Evolutionary conservation across 2,113 vertebrate genomes (phyloP).

Genomic region (Hippocampus abdominalis): DNA sequence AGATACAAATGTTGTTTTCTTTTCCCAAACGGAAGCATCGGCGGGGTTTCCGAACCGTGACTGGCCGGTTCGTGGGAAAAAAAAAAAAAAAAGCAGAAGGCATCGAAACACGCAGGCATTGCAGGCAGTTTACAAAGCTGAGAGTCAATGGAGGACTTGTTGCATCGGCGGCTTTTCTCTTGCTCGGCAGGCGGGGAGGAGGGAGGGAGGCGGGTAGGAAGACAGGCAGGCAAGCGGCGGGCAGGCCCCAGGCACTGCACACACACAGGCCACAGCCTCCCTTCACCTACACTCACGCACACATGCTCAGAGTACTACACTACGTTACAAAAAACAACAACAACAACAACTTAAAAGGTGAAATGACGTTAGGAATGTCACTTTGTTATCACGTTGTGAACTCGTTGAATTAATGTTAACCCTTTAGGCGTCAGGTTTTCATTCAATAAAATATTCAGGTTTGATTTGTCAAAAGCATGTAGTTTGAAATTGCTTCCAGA

Average conservation of each 20-base stretch:
- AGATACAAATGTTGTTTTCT: slow-evolving; percentile 12
- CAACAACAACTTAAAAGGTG: neutral
- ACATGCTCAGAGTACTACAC: neutral
- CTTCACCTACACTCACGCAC: slow-evolving; percentile 16
- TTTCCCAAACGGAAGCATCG: neutral
- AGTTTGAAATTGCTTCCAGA: too few species aligned
- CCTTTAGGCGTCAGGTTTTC: too few species aligned
- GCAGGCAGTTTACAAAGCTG: slow-evolving; percentile 78
- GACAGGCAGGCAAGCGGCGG: slow-evolving; percentile 38
- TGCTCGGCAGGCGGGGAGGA: slow-evolving; percentile 22
- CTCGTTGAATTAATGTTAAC: too few species aligned
- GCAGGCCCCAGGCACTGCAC: slow-evolving; percentile 46
- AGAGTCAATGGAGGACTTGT: slow-evolving; percentile 87
- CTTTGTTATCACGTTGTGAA: neutral
- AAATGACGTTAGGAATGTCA: neutral
- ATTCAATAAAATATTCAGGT: neutral
- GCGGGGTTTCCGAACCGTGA: neutral
- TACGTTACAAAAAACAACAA: neutral
- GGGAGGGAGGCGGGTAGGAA: slow-evolving; percentile 28
- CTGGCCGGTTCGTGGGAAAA: neutral
- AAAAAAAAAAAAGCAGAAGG: neutral
- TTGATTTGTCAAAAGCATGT: too few species aligned
- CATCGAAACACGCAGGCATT: slow-evolving; percentile 35
- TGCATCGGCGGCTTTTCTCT: slow-evolving; percentile 72
- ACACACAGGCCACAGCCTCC: slow-evolving; percentile 54